phyloP scores from a whole-genome alignment of 1,140 invertebrate genomes.

The Apocrypta bakeri region DNA sequence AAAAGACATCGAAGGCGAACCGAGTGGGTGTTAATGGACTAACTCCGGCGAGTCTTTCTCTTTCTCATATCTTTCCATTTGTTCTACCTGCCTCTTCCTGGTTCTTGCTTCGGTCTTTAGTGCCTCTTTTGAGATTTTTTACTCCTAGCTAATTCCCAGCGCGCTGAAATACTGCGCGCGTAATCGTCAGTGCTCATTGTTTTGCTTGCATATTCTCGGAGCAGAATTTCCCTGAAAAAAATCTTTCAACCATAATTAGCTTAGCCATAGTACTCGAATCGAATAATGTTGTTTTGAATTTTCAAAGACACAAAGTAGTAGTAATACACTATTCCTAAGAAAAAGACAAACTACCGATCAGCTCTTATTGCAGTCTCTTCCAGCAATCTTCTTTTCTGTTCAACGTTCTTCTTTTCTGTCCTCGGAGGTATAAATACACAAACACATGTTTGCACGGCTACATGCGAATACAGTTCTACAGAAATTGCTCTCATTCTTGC shows the following conservation, averaged over 20 bases:
- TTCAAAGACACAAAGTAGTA: too few species aligned
- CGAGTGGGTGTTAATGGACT: constrained; percentile 10
- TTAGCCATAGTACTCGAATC: too few species aligned
- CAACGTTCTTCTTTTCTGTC: background rate
- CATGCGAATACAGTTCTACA: background rate
- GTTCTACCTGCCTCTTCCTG: background rate
- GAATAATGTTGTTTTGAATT: too few species aligned
- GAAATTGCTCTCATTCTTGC: background rate
- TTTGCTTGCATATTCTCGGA: too few species aligned
- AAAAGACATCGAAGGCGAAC: background rate
- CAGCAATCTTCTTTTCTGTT: background rate
- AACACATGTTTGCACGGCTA: too few species aligned
- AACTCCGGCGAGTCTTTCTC: background rate
- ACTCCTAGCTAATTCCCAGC: too few species aligned
- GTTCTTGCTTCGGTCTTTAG: background rate
- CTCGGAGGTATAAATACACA: background rate
- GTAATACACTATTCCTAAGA: background rate
- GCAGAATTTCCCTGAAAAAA: too few species aligned
- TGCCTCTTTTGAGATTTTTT: background rate
- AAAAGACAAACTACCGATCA: background rate
- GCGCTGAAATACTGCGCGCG: too few species aligned
- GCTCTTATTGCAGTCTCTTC: background rate
- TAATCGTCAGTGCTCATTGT: too few species aligned
- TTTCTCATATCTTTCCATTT: background rate
- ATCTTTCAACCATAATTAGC: too few species aligned